phyloP scores from a whole-genome alignment of 2,113 vertebrate species.

The Thamnophis sirtalis region DNA sequence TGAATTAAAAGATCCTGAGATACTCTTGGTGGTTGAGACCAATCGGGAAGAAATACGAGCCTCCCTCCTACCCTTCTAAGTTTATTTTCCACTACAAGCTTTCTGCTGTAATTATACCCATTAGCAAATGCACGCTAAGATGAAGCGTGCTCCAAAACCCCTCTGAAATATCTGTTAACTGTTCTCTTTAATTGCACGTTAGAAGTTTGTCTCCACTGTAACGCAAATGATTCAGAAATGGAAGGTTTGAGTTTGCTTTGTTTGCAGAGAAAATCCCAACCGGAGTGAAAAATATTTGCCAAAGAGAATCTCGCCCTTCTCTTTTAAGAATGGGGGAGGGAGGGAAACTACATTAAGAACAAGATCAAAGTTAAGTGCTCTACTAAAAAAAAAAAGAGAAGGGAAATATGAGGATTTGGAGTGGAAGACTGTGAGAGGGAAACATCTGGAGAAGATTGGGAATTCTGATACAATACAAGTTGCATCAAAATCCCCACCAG shows the following conservation, averaged over 20 bases:
- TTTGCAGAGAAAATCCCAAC: slow-evolving; percentile 12
- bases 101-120: neutral
- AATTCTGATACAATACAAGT: neutral
- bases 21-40: neutral
- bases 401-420: slow-evolving; percentile 18
- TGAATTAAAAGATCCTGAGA: neutral
- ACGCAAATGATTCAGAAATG: neutral
- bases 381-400: neutral
- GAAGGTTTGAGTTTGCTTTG: neutral
- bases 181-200: neutral
- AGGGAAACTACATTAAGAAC: slow-evolving; percentile 24
- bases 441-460: slow-evolving; percentile 55
- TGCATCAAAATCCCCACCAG: slow-evolving; percentile 24
- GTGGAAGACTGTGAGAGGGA: slow-evolving; percentile 32
- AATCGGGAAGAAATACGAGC: neutral
- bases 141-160: neutral
- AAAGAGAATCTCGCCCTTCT: slow-evolving; percentile 31
- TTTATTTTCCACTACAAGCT: neutral
- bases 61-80: neutral
- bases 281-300: neutral
- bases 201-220: neutral
- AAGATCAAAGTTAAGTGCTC: neutral
- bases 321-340: slow-evolving; percentile 7
- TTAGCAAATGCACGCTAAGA: neutral
- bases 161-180: neutral